Evolutionary conservation across 2,113 vertebrate genomes (phyloP).

Genomic region (Thamnaconus septentrionalis): DNA sequence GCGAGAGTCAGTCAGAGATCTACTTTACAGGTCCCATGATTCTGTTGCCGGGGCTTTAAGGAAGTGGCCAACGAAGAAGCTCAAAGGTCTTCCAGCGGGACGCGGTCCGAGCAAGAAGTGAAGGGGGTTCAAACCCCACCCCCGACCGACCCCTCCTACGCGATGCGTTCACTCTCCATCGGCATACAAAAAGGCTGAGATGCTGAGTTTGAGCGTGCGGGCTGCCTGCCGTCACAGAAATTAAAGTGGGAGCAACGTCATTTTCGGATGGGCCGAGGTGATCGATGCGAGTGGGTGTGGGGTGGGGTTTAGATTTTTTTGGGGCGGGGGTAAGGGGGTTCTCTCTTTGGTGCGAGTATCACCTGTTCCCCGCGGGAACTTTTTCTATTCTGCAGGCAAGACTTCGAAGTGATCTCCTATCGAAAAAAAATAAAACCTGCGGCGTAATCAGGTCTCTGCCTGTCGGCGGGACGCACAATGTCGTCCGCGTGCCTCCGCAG

Average conservation of each 20-base stretch:
- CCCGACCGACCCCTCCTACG: conserved; percentile 19
- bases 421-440: conserved; percentile 4
- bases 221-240: not conserved
- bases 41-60: conserved; percentile 24
- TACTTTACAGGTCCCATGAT: conserved; percentile 37
- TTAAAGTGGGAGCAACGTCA: conserved; percentile 6
- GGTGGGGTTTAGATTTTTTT: not conserved
- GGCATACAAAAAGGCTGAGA: conserved; percentile 33
- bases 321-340: not conserved
- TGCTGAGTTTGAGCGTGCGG: conserved; percentile 15
- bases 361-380: conserved; percentile 22
- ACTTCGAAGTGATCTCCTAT: conserved; percentile 6
- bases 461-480: conserved; percentile 17
- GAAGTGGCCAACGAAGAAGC: conserved; percentile 39
- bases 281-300: conserved; percentile 3
- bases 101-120: conserved; percentile 3
- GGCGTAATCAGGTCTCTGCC: not conserved
- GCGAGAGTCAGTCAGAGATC: conserved; percentile 29
- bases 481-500: not conserved
- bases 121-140: conserved; percentile 43
- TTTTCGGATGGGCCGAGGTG: conserved; percentile 4
- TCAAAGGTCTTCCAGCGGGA: conserved; percentile 50
- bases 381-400: conserved; percentile 22
- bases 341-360: conserved; percentile 60
- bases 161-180: conserved; percentile 5